These are phyloP conservation scores for Molossus alvarezi DNA, from an alignment of 2,797 vertebrate species.

Conservation along the genomic window DNA sequence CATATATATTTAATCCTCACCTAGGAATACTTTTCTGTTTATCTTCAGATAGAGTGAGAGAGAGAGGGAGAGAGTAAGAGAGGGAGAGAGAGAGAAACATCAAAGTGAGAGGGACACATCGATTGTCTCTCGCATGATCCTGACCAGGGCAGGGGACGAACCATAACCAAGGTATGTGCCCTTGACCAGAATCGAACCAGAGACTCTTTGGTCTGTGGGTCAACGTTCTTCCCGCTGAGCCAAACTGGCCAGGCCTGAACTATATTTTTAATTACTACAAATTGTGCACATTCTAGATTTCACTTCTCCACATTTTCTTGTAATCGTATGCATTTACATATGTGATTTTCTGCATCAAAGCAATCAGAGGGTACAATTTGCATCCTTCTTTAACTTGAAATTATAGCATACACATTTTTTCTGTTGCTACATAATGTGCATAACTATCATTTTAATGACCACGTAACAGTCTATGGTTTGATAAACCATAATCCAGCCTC, in stretches of 20 bases:
- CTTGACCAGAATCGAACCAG: too few relatives aligned
- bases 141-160: too few relatives aligned
- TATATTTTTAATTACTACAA: conserved; percentile 58
- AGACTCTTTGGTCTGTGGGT: too few relatives aligned
- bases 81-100: too few relatives aligned
- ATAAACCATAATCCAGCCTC: conserved; percentile 52
- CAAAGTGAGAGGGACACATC: too few relatives aligned
- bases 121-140: too few relatives aligned
- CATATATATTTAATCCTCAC: background rate
- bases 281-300: conserved; percentile 33
- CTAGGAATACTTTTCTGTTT: too few relatives aligned
- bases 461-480: conserved; percentile 54
- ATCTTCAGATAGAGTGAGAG: too few relatives aligned
- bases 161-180: too few relatives aligned
- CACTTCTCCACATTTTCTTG: conserved; percentile 52
- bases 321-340: conserved; percentile 68
- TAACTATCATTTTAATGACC: conserved; percentile 74
- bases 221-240: too few relatives aligned
- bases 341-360: conserved; percentile 68
- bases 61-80: too few relatives aligned
- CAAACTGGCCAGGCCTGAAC: background rate
- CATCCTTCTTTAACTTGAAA: conserved; percentile 70
- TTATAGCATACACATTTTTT: conserved; percentile 68
- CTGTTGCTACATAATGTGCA: conserved; percentile 50
- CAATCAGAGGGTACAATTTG: conserved; percentile 60